These are phyloP conservation scores for Tinamus guttatus DNA, from an alignment of 2,113 vertebrate genomes.

Conservation along the genomic window DNA sequence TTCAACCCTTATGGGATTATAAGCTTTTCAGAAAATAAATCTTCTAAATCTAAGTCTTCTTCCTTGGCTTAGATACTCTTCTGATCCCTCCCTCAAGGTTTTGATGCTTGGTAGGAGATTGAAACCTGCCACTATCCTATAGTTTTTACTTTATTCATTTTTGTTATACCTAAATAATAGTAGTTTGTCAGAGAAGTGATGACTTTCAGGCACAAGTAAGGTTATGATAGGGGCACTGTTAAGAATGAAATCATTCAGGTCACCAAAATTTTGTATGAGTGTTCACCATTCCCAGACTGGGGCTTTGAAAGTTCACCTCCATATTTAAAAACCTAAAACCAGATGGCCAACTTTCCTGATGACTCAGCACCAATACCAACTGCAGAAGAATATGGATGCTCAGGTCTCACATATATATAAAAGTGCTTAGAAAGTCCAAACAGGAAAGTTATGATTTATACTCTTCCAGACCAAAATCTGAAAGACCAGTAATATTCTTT, in stretches of 20 bases:
- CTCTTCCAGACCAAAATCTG: background rate
- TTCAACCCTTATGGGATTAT: background rate
- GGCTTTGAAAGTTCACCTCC: slow-evolving; percentile 37
- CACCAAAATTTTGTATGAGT: background rate
- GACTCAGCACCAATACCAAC: slow-evolving; percentile 40
- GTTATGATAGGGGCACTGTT: background rate
- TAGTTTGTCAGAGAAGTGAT: background rate
- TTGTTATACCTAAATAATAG: background rate
- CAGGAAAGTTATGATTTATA: background rate
- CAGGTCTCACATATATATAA: background rate
- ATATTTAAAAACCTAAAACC: slow-evolving; percentile 58
- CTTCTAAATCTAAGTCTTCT: background rate
- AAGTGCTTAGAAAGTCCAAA: slow-evolving; percentile 12
- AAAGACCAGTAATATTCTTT: background rate
- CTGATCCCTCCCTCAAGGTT: background rate
- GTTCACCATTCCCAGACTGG: background rate
- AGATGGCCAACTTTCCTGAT: slow-evolving; percentile 51
- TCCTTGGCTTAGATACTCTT: background rate
- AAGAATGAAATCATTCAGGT: background rate
- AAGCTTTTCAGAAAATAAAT: background rate
- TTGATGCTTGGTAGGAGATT: background rate
- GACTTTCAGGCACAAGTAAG: background rate
- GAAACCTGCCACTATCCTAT: background rate
- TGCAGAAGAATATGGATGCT: slow-evolving; percentile 32
- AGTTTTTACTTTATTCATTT: background rate